Evolutionary conservation across 1,140 invertebrate species (phyloP).

Genomic region (Penaeus indicus): DNA sequence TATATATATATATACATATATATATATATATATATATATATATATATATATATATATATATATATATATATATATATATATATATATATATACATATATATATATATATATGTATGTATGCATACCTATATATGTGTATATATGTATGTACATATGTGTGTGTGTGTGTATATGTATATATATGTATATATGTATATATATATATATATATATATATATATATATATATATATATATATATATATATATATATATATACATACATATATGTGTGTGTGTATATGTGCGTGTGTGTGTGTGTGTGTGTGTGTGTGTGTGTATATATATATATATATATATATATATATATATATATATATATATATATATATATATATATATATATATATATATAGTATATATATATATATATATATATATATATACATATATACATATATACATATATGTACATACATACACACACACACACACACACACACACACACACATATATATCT

Average conservation of each 20-base stretch:
- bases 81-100: neutral
- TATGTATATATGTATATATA: slow-evolving; percentile 25
- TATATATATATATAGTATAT: too few relatives aligned
- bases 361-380: slow-evolving; percentile 38
- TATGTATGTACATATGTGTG: slow-evolving; percentile 18
- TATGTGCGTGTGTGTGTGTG: slow-evolving; percentile 25
- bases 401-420: neutral
- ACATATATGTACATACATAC: slow-evolving; percentile 31
- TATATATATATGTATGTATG: neutral
- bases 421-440: slow-evolving; percentile 30
- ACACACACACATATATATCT: slow-evolving; percentile 28
- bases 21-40: too few relatives aligned
- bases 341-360: slow-evolving; percentile 22
- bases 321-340: slow-evolving; percentile 23
- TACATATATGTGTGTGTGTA: slow-evolving; percentile 8
- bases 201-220: slow-evolving; percentile 31
- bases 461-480: slow-evolving; percentile 21
- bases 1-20: too few relatives aligned
- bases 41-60: too few relatives aligned
- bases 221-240: slow-evolving; percentile 12
- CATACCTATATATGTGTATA: slow-evolving; percentile 20
- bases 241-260: slow-evolving; percentile 7
- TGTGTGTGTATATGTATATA: slow-evolving; percentile 31
- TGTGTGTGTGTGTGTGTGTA: slow-evolving; percentile 16
- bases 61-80: too few relatives aligned